Percentiles rank a stretch among this genome's conserved stretches.
phyloP scores from a whole-genome alignment of 2,113 vertebrate species.

The Bungarus multicinctus region DNA sequence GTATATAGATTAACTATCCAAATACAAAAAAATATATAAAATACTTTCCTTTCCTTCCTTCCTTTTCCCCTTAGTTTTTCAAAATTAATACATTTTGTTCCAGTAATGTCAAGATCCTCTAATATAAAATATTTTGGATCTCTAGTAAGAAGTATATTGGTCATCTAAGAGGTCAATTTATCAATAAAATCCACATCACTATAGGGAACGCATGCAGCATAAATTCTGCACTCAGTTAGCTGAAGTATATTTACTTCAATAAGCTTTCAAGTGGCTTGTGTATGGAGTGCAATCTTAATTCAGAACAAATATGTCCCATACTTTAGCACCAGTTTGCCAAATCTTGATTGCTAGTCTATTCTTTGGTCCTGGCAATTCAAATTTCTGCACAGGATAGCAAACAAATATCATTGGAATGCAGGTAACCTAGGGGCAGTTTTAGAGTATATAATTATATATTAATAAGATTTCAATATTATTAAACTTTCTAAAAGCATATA shows the following conservation, averaged over 20 bases:
- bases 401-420: slow-evolving; percentile 34
- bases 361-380: not conserved
- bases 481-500: not conserved
- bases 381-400: slow-evolving; percentile 6
- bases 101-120: not conserved
- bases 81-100: not conserved
- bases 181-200: not conserved
- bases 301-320: not conserved
- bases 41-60: not conserved
- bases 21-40: not conserved
- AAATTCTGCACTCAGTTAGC: not conserved
- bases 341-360: slow-evolving; percentile 24
- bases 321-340: slow-evolving; percentile 21
- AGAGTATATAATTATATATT: slow-evolving; percentile 30
- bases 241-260: not conserved
- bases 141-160: not conserved
- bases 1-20: not conserved
- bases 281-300: not conserved
- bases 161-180: not conserved
- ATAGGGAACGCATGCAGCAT: not conserved
- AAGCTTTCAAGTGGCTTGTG: not conserved
- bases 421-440: slow-evolving; percentile 23
- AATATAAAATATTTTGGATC: not conserved
- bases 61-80: not conserved
- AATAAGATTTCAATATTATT: not conserved